Conservation (phyloP, 2,113 vertebrate species). For the Epinephelus lanceolatus region DNA sequence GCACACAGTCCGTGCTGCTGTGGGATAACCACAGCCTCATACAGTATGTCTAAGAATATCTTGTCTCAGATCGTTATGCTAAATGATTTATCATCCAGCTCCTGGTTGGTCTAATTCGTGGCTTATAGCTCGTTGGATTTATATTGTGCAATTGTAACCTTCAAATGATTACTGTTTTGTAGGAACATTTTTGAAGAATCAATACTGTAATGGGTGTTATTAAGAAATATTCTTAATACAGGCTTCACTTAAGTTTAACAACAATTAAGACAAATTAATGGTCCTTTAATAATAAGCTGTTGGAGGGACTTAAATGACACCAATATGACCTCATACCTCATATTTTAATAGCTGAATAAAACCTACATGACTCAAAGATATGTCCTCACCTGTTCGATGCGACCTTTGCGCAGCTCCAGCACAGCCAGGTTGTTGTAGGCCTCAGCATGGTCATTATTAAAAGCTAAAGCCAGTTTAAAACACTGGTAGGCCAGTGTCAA, state of each 20-base stretch:
- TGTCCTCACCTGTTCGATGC: slow-evolving; percentile 89
- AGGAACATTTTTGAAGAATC: neutral
- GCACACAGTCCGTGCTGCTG: neutral
- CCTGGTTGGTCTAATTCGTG: neutral
- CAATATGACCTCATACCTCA: slow-evolving; percentile 6
- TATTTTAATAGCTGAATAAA: slow-evolving; percentile 11
- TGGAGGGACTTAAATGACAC: neutral
- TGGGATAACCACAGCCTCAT: neutral
- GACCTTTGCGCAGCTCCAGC: slow-evolving; percentile 93
- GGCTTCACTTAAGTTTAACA: neutral
- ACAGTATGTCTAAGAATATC: neutral
- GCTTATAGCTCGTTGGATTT: neutral
- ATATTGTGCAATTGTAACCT: neutral
- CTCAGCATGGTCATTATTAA: slow-evolving; percentile 93
- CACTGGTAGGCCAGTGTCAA: slow-evolving; percentile 93
- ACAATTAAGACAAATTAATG: neutral
- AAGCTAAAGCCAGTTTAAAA: slow-evolving; percentile 92
- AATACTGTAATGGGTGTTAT: neutral
- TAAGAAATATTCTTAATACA: neutral
- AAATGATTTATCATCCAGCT: neutral
- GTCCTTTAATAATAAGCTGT: neutral
- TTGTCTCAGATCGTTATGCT: neutral
- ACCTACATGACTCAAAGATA: neutral
- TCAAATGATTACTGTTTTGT: neutral
- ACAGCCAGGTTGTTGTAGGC: slow-evolving; percentile 97